phyloP scores from a whole-genome alignment of 2,113 vertebrate species.

The Oreochromis niloticus region DNA sequence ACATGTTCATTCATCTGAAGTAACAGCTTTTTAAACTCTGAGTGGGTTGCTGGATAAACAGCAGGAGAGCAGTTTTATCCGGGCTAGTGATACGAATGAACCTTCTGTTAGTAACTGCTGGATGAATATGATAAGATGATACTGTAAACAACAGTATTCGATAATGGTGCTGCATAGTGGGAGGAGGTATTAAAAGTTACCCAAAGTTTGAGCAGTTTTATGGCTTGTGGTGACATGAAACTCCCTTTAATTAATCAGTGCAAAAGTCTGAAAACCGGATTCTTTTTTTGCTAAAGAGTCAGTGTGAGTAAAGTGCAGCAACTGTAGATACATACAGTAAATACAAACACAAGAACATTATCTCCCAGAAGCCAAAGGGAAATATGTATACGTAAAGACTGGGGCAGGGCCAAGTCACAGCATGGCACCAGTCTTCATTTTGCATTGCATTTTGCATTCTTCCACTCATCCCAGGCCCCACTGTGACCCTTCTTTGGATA shows the following conservation, averaged over 20 bases:
- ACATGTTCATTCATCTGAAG: background rate
- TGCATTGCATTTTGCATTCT: background rate
- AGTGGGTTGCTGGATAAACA: constrained; percentile 4
- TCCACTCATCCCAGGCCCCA: background rate
- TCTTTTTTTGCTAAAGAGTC: background rate
- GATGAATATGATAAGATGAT: background rate
- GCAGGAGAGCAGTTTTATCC: background rate
- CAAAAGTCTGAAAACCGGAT: background rate
- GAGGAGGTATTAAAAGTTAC: background rate
- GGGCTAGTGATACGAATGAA: background rate
- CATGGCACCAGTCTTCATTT: background rate
- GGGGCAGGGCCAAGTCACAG: background rate
- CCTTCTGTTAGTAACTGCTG: background rate
- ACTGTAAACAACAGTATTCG: background rate
- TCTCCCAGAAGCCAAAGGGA: background rate
- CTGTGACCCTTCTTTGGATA: background rate
- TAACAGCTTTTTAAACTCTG: background rate
- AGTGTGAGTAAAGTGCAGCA: background rate
- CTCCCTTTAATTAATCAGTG: background rate
- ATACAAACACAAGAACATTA: background rate
- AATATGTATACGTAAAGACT: background rate
- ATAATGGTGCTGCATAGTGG: background rate
- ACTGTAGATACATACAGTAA: background rate
- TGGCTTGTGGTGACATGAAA: background rate
- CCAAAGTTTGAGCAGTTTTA: background rate